These are phyloP conservation scores for Cheiracanthium punctorium DNA, from an alignment of 2,888 invertebrate species.

Conservation along the genomic window DNA sequence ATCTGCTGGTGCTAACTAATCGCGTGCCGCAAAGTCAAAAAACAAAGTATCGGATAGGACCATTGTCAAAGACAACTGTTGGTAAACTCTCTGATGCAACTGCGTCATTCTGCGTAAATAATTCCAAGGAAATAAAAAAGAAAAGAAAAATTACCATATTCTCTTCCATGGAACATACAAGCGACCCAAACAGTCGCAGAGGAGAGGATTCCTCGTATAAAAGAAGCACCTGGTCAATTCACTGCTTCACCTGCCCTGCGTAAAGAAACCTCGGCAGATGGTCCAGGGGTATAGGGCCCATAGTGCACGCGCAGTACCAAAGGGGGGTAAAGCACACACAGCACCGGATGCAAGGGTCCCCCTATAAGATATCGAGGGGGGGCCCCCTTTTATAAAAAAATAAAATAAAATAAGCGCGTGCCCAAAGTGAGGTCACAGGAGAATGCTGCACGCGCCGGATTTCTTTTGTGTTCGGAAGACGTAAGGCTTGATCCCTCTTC, in stretches of 20 bases:
- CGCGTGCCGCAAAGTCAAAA: background rate
- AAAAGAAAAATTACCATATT: constrained; percentile 13
- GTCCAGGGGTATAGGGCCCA: background rate
- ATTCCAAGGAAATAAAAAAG: no score
- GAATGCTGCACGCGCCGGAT: constrained; percentile 57
- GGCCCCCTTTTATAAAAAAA: constrained; percentile 12
- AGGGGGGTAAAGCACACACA: background rate
- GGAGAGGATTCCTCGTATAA: background rate
- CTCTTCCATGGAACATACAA: background rate
- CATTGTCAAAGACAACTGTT: background rate
- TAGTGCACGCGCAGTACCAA: background rate
- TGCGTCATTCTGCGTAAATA: background rate
- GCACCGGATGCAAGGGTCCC: background rate
- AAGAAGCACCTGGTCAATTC: constrained; percentile 13
- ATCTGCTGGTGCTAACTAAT: background rate
- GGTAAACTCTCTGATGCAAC: background rate
- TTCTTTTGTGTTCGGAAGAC: constrained; percentile 31
- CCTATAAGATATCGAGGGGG: background rate
- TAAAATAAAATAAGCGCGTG: constrained; percentile 66
- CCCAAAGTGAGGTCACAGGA: constrained; percentile 46
- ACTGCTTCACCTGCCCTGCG: background rate
- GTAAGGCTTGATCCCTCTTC: background rate
- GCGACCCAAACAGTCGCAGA: background rate
- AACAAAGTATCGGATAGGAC: no score
- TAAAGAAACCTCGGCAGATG: constrained; percentile 17